Evolutionary conservation across 2,888 invertebrate species (phyloP).

Genomic region (Auanema sp.): DNA sequence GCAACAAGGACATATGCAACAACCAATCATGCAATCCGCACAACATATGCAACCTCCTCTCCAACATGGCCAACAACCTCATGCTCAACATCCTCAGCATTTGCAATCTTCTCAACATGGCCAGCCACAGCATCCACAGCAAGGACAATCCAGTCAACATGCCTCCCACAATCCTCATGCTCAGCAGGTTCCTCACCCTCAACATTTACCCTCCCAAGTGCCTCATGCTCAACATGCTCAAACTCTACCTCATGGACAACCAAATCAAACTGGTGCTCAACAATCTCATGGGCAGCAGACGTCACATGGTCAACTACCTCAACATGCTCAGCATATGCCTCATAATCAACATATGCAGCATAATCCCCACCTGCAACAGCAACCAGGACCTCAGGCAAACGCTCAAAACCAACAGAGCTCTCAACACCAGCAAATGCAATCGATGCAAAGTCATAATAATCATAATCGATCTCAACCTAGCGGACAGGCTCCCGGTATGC

Average conservation of each 20-base stretch:
- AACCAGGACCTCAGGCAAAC: slow-evolving; percentile 15
- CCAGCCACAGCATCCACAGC: slow-evolving; percentile 9
- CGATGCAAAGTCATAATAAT: not conserved
- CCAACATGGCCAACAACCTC: slow-evolving; percentile 10
- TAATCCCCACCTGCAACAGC: slow-evolving; percentile 18
- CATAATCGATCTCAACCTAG: too few relatives aligned
- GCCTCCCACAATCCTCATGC: not conserved
- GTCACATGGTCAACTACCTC: slow-evolving; percentile 8
- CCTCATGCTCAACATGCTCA: not conserved
- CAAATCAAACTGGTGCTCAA: too few relatives aligned
- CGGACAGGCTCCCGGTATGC: too few relatives aligned
- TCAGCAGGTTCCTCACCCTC: slow-evolving; percentile 3
- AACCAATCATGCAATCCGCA: slow-evolving; percentile 9
- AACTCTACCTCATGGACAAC: not conserved
- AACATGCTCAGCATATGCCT: slow-evolving; percentile 8
- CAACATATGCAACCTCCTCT: slow-evolving; percentile 3
- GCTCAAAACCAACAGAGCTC: slow-evolving; percentile 8
- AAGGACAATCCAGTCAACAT: slow-evolving; percentile 8
- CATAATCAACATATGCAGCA: slow-evolving; percentile 9
- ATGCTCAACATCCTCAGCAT: slow-evolving; percentile 6
- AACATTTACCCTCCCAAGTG: slow-evolving; percentile 3
- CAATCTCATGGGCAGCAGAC: not conserved
- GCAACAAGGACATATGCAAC: slow-evolving; percentile 14
- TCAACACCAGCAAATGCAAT: not conserved
- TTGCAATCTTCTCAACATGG: slow-evolving; percentile 11